Conservation (phyloP, 2,888 invertebrate species). For the Chorisops tibialis region DNA sequence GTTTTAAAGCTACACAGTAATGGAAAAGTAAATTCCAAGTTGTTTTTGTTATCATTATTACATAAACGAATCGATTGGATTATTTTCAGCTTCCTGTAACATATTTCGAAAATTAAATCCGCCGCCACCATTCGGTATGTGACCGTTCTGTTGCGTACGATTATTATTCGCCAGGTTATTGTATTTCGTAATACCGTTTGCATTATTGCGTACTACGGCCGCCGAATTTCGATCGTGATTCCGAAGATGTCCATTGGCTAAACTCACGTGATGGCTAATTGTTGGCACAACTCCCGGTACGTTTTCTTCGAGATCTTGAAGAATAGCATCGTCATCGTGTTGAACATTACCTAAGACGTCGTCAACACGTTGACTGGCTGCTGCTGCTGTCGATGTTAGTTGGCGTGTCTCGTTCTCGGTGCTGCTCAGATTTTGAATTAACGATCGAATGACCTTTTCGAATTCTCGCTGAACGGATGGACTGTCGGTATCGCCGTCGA, state of each 20-base stretch:
- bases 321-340: constrained; percentile 40
- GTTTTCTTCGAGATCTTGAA: constrained; percentile 50
- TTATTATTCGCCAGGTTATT: constrained; percentile 25
- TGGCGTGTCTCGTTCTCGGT: background rate
- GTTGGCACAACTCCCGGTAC: constrained; percentile 52
- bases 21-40: too few relatives aligned
- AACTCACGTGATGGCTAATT: constrained; percentile 52
- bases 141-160: constrained; percentile 29
- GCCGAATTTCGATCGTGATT: constrained; percentile 30
- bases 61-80: constrained; percentile 37
- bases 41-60: constrained; percentile 12
- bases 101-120: constrained; percentile 48
- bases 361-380: constrained; percentile 25
- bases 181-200: constrained; percentile 25
- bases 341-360: constrained; percentile 2
- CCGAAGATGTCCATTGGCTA: constrained; percentile 50
- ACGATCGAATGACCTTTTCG: constrained; percentile 64
- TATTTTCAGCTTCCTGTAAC: constrained; percentile 47
- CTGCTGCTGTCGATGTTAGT: background rate
- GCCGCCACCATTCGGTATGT: constrained; percentile 39
- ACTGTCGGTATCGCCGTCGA: constrained; percentile 83
- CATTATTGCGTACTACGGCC: constrained; percentile 35
- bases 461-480: constrained; percentile 75
- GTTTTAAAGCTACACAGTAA: too few relatives aligned
- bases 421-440: constrained; percentile 59